Conservation (phyloP, 2,888 invertebrate genomes). For the Tetheella fluctuosa region DNA sequence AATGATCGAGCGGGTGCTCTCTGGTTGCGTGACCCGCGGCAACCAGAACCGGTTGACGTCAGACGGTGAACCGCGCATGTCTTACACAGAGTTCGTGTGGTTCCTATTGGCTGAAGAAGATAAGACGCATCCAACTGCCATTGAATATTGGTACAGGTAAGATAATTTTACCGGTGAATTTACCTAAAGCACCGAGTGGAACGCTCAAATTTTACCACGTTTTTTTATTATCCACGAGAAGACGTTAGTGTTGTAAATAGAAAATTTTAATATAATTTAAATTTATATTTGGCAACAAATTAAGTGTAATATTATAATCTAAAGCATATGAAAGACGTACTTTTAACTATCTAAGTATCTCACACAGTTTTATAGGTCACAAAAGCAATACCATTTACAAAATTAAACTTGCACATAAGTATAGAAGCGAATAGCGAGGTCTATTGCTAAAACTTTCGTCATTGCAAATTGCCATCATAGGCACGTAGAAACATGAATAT, state of each 20-base stretch:
- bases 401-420: not conserved
- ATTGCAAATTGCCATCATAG: not conserved
- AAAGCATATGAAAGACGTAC: not conserved
- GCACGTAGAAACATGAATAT: not conserved
- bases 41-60: constrained; percentile 81
- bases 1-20: constrained; percentile 98
- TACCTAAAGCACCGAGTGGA: too few species aligned
- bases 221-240: too few species aligned
- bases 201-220: too few species aligned
- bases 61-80: constrained; percentile 92
- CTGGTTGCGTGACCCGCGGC: constrained; percentile 97
- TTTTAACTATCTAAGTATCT: not conserved
- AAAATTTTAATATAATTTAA: too few species aligned
- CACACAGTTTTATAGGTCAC: not conserved
- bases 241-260: too few species aligned
- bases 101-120: constrained; percentile 99
- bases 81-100: constrained; percentile 99
- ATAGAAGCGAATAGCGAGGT: not conserved
- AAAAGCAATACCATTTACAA: not conserved
- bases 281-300: too few species aligned
- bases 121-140: constrained; percentile 97
- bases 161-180: too few species aligned
- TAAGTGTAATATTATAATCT: too few species aligned
- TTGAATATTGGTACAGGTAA: constrained; percentile 96
- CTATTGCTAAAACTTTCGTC: not conserved